phyloP scores from a whole-genome alignment of 2,113 vertebrate genomes.

The Emydocephalus ijimae region DNA sequence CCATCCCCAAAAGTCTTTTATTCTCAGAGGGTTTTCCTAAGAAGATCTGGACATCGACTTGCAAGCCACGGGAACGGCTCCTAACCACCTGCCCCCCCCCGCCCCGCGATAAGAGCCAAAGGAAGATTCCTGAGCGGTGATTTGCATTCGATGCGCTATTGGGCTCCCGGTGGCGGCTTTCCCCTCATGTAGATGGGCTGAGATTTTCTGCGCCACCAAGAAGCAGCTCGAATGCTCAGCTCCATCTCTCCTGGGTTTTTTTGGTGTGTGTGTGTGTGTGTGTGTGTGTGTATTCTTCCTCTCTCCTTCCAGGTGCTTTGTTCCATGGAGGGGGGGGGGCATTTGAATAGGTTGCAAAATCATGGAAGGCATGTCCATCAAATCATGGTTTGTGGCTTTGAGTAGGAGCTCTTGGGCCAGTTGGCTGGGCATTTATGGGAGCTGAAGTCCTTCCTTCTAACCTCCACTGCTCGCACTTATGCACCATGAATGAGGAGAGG shows the following conservation, averaged over 20 bases:
- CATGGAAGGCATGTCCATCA: background rate
- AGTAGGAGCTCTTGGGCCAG: background rate
- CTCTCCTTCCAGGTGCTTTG: background rate
- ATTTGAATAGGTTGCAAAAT: background rate
- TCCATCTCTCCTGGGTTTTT: background rate
- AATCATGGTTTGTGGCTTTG: background rate
- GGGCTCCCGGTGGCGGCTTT: background rate
- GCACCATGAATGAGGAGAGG: background rate
- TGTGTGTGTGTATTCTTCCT: too few species aligned
- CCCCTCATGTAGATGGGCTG: background rate
- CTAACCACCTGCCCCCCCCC: background rate
- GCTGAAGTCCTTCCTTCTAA: background rate
- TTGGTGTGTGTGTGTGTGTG: accelerated
- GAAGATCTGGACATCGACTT: background rate
- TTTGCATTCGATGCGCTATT: background rate
- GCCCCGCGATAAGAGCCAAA: background rate
- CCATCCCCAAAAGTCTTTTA: background rate
- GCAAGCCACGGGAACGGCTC: background rate
- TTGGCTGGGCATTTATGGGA: background rate
- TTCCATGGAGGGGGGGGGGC: background rate
- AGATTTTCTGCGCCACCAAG: background rate
- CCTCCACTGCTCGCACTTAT: background rate
- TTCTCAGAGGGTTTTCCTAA: background rate
- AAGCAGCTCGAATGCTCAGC: background rate
- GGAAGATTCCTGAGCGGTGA: background rate